These are phyloP conservation scores for Lordiphosa andalusiaca DNA, from an alignment of 2,888 invertebrate genomes.

Conservation along the genomic window DNA sequence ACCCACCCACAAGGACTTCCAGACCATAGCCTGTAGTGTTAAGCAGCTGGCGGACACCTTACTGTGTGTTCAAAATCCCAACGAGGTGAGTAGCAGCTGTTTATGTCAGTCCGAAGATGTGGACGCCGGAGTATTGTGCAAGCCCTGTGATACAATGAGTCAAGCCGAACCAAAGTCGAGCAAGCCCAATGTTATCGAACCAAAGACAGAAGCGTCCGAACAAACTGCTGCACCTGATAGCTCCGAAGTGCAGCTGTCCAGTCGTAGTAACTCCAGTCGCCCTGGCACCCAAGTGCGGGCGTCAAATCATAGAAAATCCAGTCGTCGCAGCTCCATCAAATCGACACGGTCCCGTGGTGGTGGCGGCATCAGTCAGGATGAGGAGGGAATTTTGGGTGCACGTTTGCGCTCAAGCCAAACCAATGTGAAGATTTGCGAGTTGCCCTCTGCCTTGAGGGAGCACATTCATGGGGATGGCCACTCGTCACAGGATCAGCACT, in stretches of 20 bases:
- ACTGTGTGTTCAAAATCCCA: slow-evolving; percentile 55
- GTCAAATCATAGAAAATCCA: background rate
- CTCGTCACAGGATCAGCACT: background rate
- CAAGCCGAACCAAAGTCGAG: background rate
- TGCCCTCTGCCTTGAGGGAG: slow-evolving; percentile 53
- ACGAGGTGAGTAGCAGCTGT: slow-evolving; percentile 47
- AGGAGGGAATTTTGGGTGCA: background rate
- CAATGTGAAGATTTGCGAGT: slow-evolving; percentile 50
- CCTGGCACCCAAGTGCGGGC: no score
- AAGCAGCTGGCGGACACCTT: slow-evolving; percentile 76
- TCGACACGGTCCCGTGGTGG: slow-evolving; percentile 1
- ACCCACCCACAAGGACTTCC: slow-evolving; percentile 76
- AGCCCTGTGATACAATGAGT: slow-evolving; percentile 4
- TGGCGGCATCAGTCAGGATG: slow-evolving; percentile 3
- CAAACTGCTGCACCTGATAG: no score
- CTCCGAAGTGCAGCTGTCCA: no score
- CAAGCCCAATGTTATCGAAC: background rate
- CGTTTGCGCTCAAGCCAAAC: background rate
- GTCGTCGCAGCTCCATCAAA: background rate
- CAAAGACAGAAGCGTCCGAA: no score
- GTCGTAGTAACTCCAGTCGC: background rate
- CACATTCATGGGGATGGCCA: slow-evolving; percentile 5
- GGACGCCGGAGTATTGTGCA: background rate
- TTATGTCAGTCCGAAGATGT: slow-evolving; percentile 1
- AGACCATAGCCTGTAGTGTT: slow-evolving; percentile 76